Evolutionary conservation across 2,888 invertebrate genomes (phyloP), one percentile per base, ranked within the genome.

Genomic region (Drosophila prolongata): DNA sequence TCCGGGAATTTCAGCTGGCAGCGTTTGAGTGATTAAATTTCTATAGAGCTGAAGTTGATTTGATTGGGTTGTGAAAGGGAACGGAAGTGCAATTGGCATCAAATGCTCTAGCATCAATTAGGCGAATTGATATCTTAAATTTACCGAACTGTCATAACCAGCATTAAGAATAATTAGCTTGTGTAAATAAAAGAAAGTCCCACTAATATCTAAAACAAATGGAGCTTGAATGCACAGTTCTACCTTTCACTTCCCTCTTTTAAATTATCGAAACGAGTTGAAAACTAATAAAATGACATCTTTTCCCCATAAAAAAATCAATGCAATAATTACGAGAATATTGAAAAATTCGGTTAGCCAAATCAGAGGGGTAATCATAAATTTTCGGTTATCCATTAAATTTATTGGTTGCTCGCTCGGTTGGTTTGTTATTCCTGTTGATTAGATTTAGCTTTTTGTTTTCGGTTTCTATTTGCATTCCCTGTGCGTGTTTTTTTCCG

Each of bases 331-430:
- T 35, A 34, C 14, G 11, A 10, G 19, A 47, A 27, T 49, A 49
- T 43, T 27, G 11, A 43, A 43, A 49, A 9, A 27, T 19, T 49
- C 27, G 60, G 62, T 62, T 49, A 24, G 35, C 49, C 62, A 42
- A 60, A 60, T 52, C 42, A 34, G 37, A 54, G 53, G 43, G 37
- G 35, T 44, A 64, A 66, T 65, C 65, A 65, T 65, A 66, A 54
- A 66, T 66, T 62, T 40, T 54, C 5, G 65, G 65, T 66, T 66
- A 66, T 65, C 65, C 65, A 65, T 66, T 65, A 65, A 64, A 66
- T 54, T 65, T 66, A 47, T 55, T 65, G 65, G 65, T 46, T 19
- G 27, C 14, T 53, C 44, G 65, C 61, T 43, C 8, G 62, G 49
- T 50, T 19, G 64, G 49, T 64, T 52, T 64, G 64, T 52, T 70